Conservation (phyloP, 2,888 invertebrate genomes). For the Aphrophora alni region DNA sequence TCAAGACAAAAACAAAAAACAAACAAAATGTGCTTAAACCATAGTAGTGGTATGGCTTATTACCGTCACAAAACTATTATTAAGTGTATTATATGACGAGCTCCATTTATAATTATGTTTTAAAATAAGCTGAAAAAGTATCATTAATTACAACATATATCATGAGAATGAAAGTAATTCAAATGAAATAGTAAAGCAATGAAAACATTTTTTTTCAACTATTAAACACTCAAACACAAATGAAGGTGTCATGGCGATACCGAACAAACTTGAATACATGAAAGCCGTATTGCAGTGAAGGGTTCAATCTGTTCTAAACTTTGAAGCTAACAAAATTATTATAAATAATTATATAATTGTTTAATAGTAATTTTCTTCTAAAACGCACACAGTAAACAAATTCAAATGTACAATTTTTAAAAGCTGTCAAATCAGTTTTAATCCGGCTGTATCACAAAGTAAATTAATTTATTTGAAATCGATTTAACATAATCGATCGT, state of each 20-base stretch:
- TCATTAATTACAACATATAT: neutral
- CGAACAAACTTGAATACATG: neutral
- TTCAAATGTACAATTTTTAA: neutral
- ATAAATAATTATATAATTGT: neutral
- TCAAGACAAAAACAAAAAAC: too few species aligned
- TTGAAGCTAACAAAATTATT: neutral
- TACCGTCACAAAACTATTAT: too few species aligned
- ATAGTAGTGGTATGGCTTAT: too few species aligned
- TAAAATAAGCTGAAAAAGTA: too few species aligned
- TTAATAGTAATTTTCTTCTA: neutral
- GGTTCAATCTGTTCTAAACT: neutral
- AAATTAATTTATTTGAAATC: neutral
- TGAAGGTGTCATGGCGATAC: slow-evolving; percentile 2
- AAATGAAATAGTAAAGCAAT: neutral
- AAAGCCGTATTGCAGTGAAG: neutral
- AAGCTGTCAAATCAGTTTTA: neutral
- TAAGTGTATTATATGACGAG: too few species aligned
- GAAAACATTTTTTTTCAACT: neutral
- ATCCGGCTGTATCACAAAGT: neutral
- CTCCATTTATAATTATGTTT: too few species aligned
- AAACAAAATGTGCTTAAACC: too few species aligned
- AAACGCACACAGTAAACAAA: neutral
- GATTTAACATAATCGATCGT: neutral
- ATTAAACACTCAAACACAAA: neutral
- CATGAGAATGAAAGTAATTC: neutral